Evolutionary conservation across 1,140 invertebrate genomes (phyloP).

Genomic region (Drosophila tsacasi): DNA sequence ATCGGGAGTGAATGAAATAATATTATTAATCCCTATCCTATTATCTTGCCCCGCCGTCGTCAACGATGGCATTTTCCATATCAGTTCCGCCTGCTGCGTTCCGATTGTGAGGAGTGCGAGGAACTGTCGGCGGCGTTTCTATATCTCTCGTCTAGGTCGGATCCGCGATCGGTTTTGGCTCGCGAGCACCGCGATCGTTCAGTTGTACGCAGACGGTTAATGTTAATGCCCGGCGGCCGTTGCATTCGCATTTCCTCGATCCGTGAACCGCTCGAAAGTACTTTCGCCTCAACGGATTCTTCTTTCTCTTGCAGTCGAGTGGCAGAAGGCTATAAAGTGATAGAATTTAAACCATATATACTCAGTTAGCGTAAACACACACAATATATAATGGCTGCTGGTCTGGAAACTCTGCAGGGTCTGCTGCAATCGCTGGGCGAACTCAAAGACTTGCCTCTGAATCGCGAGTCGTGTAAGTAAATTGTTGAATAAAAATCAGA

Average conservation of each 20-base stretch:
- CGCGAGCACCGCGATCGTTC: constrained; percentile 52
- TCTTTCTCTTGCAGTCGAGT: constrained; percentile 46
- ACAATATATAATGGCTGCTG: constrained; percentile 68
- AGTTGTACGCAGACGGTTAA: constrained; percentile 71
- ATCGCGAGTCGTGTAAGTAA: constrained; percentile 82
- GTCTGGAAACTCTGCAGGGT: constrained; percentile 73
- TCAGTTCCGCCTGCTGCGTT: constrained; percentile 42
- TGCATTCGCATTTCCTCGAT: constrained; percentile 67
- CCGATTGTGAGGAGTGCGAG: constrained; percentile 46
- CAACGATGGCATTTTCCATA: constrained; percentile 48
- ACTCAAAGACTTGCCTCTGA: constrained; percentile 73
- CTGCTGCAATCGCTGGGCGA: constrained; percentile 68
- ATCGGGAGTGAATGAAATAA: constrained; percentile 47
- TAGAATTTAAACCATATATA: constrained; percentile 41
- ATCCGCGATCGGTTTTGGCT: constrained; percentile 37
- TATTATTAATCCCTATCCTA: constrained; percentile 34
- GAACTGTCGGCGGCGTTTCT: constrained; percentile 34
- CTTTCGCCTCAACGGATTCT: constrained; percentile 52
- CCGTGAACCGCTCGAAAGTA: constrained; percentile 44
- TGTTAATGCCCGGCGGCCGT: constrained; percentile 68
- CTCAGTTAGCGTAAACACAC: constrained; percentile 32
- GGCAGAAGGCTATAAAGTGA: constrained; percentile 49
- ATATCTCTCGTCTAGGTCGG: constrained; percentile 57
- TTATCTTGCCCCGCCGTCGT: constrained; percentile 26
- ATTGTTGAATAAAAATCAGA: constrained; percentile 10